Conservation (phyloP, 2,113 vertebrate genomes). For the Scomber scombrus region DNA sequence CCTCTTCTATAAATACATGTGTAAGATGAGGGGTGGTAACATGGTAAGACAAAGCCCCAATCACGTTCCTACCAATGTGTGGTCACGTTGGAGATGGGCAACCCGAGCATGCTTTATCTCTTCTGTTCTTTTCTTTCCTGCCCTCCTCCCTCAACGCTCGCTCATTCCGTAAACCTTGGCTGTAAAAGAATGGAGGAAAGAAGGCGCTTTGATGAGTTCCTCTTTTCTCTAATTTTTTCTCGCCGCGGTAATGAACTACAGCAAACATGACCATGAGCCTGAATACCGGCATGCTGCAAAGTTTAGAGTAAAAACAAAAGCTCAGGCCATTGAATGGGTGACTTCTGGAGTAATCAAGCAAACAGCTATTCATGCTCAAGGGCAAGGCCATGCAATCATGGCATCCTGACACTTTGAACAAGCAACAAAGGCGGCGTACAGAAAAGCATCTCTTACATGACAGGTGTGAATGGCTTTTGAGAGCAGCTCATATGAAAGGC, state of each 20-base stretch:
- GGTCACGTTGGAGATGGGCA: slow-evolving; percentile 6
- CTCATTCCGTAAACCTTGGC: slow-evolving; percentile 45
- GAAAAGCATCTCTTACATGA: background rate
- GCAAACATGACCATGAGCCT: slow-evolving; percentile 49
- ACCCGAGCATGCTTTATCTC: background rate
- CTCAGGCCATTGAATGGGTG: slow-evolving; percentile 24
- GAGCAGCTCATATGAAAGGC: slow-evolving; percentile 35
- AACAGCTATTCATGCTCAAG: slow-evolving; percentile 50
- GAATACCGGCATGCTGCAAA: background rate
- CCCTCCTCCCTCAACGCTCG: background rate
- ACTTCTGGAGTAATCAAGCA: slow-evolving; percentile 47
- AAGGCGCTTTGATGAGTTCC: slow-evolving; percentile 48
- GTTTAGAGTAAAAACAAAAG: slow-evolving; percentile 35
- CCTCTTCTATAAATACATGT: slow-evolving; percentile 61
- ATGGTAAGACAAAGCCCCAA: slow-evolving; percentile 36
- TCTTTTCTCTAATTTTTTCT: slow-evolving; percentile 1
- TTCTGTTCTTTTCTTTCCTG: slow-evolving; percentile 4
- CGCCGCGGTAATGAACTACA: slow-evolving; percentile 31
- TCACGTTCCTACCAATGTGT: background rate
- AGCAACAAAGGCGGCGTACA: slow-evolving; percentile 27
- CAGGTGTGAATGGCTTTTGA: slow-evolving; percentile 53
- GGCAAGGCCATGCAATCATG: slow-evolving; percentile 40
- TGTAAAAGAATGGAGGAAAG: slow-evolving; percentile 22
- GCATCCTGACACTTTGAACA: slow-evolving; percentile 26
- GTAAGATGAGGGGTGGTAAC: slow-evolving; percentile 20